These are phyloP conservation scores for Betta splendens DNA, from an alignment of 2,797 vertebrate genomes.

Conservation along the genomic window DNA sequence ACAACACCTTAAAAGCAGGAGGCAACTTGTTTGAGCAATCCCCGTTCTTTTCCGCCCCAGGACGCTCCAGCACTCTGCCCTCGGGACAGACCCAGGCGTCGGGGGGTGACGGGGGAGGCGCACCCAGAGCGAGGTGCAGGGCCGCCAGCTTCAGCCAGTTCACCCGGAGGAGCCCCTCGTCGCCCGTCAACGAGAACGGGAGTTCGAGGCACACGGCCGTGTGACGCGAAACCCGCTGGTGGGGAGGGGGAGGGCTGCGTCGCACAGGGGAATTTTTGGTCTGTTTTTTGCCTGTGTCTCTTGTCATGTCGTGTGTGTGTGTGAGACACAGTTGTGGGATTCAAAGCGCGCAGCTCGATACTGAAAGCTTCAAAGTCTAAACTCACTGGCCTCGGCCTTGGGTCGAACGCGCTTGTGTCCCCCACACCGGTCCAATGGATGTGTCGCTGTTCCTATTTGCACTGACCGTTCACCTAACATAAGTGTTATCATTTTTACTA, in stretches of 20 bases:
- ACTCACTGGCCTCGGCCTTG: constrained; percentile 15
- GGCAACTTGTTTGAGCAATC: constrained; percentile 16
- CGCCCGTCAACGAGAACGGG: constrained; percentile 69
- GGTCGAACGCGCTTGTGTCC: constrained; percentile 18
- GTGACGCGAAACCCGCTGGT: constrained; percentile 75
- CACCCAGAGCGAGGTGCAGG: constrained; percentile 70
- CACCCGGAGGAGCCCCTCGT: constrained; percentile 70
- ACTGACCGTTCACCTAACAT: constrained; percentile 61
- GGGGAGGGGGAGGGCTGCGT: constrained; percentile 23
- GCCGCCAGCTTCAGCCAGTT: constrained; percentile 87
- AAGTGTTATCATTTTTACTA: constrained; percentile 64
- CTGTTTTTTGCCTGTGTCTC: constrained; percentile 41
- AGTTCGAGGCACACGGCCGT: constrained; percentile 90
- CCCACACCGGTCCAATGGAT: constrained; percentile 18
- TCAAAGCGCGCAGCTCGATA: constrained; percentile 8
- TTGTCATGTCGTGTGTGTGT: constrained; percentile 40
- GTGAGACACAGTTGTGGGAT: constrained; percentile 29
- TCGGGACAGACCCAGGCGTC: constrained; percentile 31
- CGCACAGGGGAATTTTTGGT: constrained; percentile 17
- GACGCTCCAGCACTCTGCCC: constrained; percentile 71
- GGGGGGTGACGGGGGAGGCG: constrained; percentile 37
- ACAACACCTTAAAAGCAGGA: constrained; percentile 51
- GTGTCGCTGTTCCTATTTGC: constrained; percentile 33
- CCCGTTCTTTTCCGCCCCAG: constrained; percentile 40
- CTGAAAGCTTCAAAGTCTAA: constrained; percentile 8